Conservation (phyloP, 2,888 invertebrate species). For the Tenthredo distinguenda region DNA sequence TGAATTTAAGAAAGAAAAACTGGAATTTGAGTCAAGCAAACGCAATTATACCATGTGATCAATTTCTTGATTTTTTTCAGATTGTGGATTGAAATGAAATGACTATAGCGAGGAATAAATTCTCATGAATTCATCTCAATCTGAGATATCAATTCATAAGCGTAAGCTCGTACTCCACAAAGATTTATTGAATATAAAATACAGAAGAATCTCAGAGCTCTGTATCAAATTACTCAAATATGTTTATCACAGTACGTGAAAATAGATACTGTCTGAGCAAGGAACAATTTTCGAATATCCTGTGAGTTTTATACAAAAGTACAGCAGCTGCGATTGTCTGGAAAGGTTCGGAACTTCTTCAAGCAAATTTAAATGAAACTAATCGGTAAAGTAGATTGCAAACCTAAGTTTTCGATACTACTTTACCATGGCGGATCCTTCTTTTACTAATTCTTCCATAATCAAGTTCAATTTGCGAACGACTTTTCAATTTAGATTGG, state of each 20-base stretch:
- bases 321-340: not conserved
- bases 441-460: not conserved
- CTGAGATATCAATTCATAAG: not conserved
- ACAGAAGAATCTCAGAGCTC: not conserved
- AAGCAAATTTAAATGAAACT: not conserved
- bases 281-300: not conserved
- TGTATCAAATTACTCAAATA: not conserved
- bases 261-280: not conserved
- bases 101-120: not conserved
- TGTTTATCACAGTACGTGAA: too few relatives aligned
- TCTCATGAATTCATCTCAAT: not conserved
- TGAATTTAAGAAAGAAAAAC: not conserved
- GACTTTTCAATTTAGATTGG: not conserved
- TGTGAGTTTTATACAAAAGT: not conserved
- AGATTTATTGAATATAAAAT: not conserved
- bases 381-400: slow-evolving; percentile 10
- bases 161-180: not conserved
- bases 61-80: not conserved
- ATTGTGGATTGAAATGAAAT: not conserved
- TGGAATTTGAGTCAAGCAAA: not conserved
- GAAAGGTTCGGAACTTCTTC: not conserved
- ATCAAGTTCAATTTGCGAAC: not conserved
- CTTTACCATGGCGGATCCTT: not conserved
- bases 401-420: not conserved
- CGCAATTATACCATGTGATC: not conserved